A percentile compares a stretch with the other conserved stretches of the same genome.
Evolutionary conservation across 1,140 invertebrate genomes (phyloP).

Genomic region (Berghia stephanieae): DNA sequence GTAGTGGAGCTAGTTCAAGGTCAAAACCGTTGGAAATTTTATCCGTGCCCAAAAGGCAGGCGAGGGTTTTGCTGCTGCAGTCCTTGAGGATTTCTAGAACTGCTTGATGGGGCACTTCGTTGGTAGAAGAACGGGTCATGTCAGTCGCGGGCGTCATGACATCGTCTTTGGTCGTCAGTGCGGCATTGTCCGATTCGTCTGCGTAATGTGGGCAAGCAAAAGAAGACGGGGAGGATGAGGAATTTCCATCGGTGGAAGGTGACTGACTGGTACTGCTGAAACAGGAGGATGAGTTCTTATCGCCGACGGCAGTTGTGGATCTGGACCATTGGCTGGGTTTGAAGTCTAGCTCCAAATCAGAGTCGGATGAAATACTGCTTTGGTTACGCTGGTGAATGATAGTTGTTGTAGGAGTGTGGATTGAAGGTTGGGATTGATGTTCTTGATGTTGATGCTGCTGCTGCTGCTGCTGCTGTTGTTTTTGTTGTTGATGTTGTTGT

Average conservation of each 20-base stretch:
- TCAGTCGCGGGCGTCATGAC: conserved; percentile 8
- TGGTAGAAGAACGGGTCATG: too few species aligned
- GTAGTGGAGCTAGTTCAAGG: neutral
- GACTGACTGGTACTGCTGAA: conserved; percentile 50
- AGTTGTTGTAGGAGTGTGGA: too few species aligned
- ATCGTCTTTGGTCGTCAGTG: neutral
- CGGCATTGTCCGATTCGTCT: neutral
- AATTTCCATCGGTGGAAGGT: conserved; percentile 29
- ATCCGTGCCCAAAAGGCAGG: conserved; percentile 9
- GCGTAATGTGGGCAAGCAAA: neutral
- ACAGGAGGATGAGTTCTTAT: too few species aligned
- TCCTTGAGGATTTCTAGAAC: conserved; percentile 25
- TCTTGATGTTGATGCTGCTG: too few species aligned
- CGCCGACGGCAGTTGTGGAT: conserved; percentile 41
- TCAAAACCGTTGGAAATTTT: neutral
- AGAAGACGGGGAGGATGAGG: neutral
- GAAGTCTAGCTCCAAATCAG: conserved; percentile 43
- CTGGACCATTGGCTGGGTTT: conserved; percentile 30
- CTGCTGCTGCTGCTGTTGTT: too few species aligned
- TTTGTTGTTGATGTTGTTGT: too few species aligned
- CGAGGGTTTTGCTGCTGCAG: conserved; percentile 23
- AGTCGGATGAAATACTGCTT: conserved; percentile 41
- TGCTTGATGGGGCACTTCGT: too few species aligned
- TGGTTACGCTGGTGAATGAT: conserved; percentile 40
- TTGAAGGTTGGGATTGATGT: too few species aligned